These are phyloP conservation scores for Thalassoma bifasciatum DNA, from an alignment of 2,113 vertebrate species.

Conservation along the genomic window DNA sequence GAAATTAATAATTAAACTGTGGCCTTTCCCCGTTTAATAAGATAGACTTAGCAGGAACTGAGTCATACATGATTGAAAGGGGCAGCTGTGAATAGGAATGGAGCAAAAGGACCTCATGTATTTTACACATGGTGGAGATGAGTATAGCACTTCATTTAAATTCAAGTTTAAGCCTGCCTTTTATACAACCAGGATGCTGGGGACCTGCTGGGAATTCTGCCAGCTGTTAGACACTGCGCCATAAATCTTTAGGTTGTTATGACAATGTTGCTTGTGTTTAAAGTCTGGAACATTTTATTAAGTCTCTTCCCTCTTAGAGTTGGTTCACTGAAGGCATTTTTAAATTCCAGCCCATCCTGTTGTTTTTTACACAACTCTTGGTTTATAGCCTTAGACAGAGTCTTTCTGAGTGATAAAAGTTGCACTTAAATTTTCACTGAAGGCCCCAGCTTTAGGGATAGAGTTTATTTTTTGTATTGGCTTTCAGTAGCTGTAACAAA, in stretches of 20 bases:
- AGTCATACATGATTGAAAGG: constrained; percentile 55
- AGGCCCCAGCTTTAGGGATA: neutral
- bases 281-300: neutral
- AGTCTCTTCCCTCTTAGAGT: neutral
- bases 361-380: neutral
- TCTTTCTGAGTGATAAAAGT: neutral
- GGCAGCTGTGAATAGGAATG: constrained; percentile 26
- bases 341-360: neutral
- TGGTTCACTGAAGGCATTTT: neutral
- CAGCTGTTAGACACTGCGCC: constrained; percentile 18
- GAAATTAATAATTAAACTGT: constrained; percentile 46
- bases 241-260: constrained; percentile 48
- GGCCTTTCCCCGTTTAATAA: constrained; percentile 43
- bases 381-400: neutral
- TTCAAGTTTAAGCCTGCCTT: constrained; percentile 37
- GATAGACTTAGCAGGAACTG: constrained; percentile 24
- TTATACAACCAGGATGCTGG: constrained; percentile 22
- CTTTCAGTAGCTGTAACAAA: neutral
- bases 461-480: neutral
- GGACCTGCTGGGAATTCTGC: constrained; percentile 44
- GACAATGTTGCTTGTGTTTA: constrained; percentile 26
- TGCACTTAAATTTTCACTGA: neutral
- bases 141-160: constrained; percentile 61
- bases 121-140: constrained; percentile 44
- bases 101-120: constrained; percentile 36